Conservation (phyloP, 2,113 vertebrate genomes). For the Phrynosoma blainvillii region DNA sequence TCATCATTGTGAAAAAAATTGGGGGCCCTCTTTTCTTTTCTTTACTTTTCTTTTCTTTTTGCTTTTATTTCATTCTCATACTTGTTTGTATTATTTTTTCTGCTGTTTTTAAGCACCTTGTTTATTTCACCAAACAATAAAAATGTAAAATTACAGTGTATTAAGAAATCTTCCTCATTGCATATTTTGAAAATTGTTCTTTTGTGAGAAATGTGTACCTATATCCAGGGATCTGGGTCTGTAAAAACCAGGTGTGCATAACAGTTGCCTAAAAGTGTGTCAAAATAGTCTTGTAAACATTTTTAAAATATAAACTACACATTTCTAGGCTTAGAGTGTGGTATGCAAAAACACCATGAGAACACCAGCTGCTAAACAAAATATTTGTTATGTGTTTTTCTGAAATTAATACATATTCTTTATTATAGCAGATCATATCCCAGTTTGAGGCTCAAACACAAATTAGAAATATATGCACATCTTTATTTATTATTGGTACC, state of each 20-base stretch:
- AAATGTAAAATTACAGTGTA: conserved; percentile 64
- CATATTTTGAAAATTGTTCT: conserved; percentile 60
- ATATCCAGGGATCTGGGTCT: conserved; percentile 57
- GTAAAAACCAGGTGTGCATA: conserved; percentile 55
- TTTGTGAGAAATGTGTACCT: conserved; percentile 41
- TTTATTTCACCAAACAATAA: conserved; percentile 70
- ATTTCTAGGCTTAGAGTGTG: conserved; percentile 29
- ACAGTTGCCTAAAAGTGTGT: conserved; percentile 56
- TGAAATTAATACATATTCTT: conserved; percentile 49
- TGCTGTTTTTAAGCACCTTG: conserved; percentile 71
- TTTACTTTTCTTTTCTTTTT: conserved; percentile 8
- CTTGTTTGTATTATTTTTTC: conserved; percentile 65
- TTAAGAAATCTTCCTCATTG: conserved; percentile 71
- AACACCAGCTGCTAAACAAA: conserved; percentile 48
- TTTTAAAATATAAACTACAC: conserved; percentile 13
- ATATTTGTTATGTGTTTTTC: conserved; percentile 53
- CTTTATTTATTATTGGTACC: conserved; percentile 43
- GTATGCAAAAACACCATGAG: conserved; percentile 47
- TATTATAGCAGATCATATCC: conserved; percentile 44
- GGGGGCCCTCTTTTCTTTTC: conserved; percentile 45
- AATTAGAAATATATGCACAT: conserved; percentile 54
- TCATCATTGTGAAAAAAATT: conserved; percentile 67
- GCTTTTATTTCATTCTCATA: conserved; percentile 46
- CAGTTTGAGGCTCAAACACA: conserved; percentile 58
- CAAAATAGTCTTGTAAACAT: conserved; percentile 41